A percentile compares a stretch with the other conserved stretches of the same genome.
These are phyloP conservation scores for Proterorhinus semilunaris DNA, from an alignment of 2,113 vertebrate genomes.

Conservation along the genomic window DNA sequence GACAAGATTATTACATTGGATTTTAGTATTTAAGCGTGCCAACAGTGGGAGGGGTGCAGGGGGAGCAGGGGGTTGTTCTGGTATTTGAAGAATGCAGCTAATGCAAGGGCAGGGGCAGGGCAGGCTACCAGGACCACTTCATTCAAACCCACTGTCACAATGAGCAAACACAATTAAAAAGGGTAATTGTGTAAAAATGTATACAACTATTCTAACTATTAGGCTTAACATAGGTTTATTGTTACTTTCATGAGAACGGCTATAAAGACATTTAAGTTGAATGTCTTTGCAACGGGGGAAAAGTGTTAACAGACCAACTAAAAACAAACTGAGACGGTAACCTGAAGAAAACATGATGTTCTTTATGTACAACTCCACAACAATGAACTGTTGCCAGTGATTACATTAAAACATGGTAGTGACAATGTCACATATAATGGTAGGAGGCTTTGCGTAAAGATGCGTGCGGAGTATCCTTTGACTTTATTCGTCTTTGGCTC, in stretches of 20 bases:
- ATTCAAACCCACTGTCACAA: slow-evolving; percentile 15
- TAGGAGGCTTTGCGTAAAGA: not conserved
- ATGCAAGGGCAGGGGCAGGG: slow-evolving; percentile 68
- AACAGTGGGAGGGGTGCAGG: slow-evolving; percentile 39
- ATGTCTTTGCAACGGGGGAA: too few species aligned
- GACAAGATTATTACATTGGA: slow-evolving; percentile 3
- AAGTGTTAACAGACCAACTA: too few species aligned
- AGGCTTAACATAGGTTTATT: not conserved
- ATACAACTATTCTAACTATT: too few species aligned
- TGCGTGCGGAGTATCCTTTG: slow-evolving; percentile 10
- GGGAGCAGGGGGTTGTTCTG: slow-evolving; percentile 38
- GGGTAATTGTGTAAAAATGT: too few species aligned
- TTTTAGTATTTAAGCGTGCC: slow-evolving; percentile 13
- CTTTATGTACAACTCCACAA: too few species aligned
- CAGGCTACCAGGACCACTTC: slow-evolving; percentile 17
- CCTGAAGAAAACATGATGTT: too few species aligned
- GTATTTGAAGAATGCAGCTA: slow-evolving; percentile 77
- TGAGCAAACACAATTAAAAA: not conserved
- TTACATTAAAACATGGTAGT: too few species aligned
- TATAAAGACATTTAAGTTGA: too few species aligned
- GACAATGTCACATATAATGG: not conserved
- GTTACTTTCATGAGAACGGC: too few species aligned
- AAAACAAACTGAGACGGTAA: too few species aligned
- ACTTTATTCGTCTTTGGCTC: slow-evolving; percentile 7
- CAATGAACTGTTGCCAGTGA: too few species aligned